phyloP scores from a whole-genome alignment of 2,888 invertebrate genomes.

The Tetheella fluctuosa region DNA sequence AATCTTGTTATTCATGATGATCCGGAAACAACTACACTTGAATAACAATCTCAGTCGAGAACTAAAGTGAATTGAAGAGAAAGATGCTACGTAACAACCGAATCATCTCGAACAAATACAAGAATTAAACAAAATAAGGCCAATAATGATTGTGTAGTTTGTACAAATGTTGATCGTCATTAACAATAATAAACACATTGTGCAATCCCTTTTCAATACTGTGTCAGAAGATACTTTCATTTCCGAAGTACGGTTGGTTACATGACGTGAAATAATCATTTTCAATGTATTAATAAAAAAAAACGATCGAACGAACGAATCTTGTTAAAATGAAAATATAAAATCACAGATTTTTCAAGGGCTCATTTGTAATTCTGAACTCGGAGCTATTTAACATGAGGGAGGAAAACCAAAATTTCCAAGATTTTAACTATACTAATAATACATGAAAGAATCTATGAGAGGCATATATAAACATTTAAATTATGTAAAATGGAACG shows the following conservation, averaged over 20 bases:
- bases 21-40: constrained; percentile 11
- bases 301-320: too few species aligned
- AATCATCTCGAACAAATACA: constrained; percentile 12
- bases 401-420: too few species aligned
- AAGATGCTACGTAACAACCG: constrained; percentile 9
- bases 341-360: too few species aligned
- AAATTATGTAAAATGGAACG: not conserved
- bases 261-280: constrained; percentile 23
- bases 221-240: constrained; percentile 25
- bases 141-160: constrained; percentile 14
- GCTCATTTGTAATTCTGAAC: too few species aligned
- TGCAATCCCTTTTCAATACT: constrained; percentile 13
- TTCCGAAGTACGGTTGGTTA: constrained; percentile 25
- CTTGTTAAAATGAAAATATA: too few species aligned
- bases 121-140: constrained; percentile 11
- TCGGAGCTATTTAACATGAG: too few species aligned
- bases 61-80: constrained; percentile 3
- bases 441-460: too few species aligned
- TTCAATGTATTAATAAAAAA: constrained; percentile 12
- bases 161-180: constrained; percentile 11
- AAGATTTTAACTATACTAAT: too few species aligned
- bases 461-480: not conserved
- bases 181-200: constrained; percentile 14
- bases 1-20: constrained; percentile 8
- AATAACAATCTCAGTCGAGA: constrained; percentile 3